Conservation (phyloP, 2,888 invertebrate species). For the Conomelus anceps region DNA sequence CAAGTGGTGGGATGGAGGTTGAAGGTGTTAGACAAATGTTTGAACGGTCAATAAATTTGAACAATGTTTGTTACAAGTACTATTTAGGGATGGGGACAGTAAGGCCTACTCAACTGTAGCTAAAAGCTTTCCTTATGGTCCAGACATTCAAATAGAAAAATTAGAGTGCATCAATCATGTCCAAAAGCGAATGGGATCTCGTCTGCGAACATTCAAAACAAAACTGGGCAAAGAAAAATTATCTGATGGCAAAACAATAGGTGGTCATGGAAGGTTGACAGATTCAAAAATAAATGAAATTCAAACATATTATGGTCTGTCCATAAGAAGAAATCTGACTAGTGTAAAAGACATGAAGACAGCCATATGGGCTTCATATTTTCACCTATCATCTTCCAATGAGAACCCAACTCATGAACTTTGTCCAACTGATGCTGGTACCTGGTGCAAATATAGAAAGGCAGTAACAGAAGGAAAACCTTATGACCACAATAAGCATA, state of each 20-base stretch:
- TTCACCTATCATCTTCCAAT: background rate
- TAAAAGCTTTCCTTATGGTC: constrained; percentile 23
- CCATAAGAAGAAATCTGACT: constrained; percentile 30
- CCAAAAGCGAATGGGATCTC: constrained; percentile 24
- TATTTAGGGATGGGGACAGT: constrained; percentile 18
- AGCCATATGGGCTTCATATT: background rate
- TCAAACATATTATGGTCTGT: constrained; percentile 34
- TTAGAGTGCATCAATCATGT: constrained; percentile 13
- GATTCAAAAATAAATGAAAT: constrained; percentile 32
- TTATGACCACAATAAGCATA: constrained; percentile 11
- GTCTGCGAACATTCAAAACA: constrained; percentile 16
- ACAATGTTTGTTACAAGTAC: background rate
- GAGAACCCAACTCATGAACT: background rate
- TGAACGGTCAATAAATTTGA: constrained; percentile 15
- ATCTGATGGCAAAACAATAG: constrained; percentile 23
- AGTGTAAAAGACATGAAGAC: background rate
- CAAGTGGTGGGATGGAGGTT: constrained; percentile 30
- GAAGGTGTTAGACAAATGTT: constrained; percentile 24
- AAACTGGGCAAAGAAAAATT: constrained; percentile 7
- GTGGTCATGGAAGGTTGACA: constrained; percentile 32
- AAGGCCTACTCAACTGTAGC: constrained; percentile 14
- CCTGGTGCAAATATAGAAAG: background rate
- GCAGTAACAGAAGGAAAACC: background rate
- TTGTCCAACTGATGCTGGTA: background rate
- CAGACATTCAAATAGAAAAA: constrained; percentile 16